A percentile compares a stretch with the other conserved stretches of the same genome.
phyloP scores from a whole-genome alignment of 2,113 vertebrate genomes.

The Carlito syrichta region DNA sequence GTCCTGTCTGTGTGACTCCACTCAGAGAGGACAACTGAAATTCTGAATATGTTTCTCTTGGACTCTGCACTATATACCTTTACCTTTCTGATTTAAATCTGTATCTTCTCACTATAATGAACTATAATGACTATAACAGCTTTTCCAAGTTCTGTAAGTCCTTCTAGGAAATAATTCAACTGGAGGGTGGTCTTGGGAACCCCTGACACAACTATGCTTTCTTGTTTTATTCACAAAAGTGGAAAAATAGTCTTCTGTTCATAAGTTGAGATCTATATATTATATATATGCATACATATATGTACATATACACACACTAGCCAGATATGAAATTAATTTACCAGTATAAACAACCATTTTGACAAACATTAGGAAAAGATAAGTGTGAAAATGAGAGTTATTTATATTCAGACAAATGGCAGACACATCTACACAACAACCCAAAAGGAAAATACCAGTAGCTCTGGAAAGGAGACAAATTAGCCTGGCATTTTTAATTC shows the following conservation, averaged over 20 bases:
- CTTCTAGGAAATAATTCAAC: not conserved
- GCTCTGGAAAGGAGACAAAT: constrained; percentile 80
- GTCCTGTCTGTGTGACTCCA: not conserved
- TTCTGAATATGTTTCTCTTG: not conserved
- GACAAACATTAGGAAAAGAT: constrained; percentile 74
- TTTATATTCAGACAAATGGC: constrained; percentile 81
- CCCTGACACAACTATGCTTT: not conserved
- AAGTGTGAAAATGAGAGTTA: constrained; percentile 82
- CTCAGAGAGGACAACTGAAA: not conserved
- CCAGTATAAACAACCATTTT: constrained; percentile 66
- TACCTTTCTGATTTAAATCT: constrained; percentile 33
- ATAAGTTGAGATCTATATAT: not conserved
- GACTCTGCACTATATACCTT: not conserved
- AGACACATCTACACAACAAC: constrained; percentile 76
- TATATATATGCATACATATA: not conserved
- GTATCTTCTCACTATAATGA: not conserved
- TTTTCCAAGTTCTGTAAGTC: not conserved
- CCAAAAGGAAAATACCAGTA: constrained; percentile 72
- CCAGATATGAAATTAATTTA: constrained; percentile 75
- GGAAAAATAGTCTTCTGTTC: constrained; percentile 38
- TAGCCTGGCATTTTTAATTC: constrained; percentile 80
- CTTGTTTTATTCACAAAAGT: constrained; percentile 27
- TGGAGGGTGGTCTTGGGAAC: not conserved
- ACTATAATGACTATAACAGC: not conserved
- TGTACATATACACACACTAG: not conserved